phyloP scores from a whole-genome alignment of 1,140 invertebrate genomes.

The Caenorhabditis tropicalis region DNA sequence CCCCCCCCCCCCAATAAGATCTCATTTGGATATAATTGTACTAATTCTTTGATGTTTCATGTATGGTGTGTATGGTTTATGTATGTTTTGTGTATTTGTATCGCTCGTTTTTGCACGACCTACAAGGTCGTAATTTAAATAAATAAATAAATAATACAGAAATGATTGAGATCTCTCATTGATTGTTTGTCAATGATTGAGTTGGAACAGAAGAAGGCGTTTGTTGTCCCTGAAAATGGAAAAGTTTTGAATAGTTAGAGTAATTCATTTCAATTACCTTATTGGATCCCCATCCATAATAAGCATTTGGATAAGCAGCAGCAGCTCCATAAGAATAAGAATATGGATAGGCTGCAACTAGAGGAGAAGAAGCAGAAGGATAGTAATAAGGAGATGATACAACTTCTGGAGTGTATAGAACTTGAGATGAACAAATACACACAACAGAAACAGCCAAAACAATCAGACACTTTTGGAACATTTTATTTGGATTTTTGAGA shows the following conservation, averaged over 20 bases:
- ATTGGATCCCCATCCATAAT: slow-evolving; percentile 22
- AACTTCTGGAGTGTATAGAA: slow-evolving; percentile 14
- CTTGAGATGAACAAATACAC: background rate
- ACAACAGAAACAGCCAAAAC: background rate
- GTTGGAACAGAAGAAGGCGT: slow-evolving; percentile 2
- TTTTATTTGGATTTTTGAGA: background rate
- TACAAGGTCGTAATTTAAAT: no score
- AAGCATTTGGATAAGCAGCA: slow-evolving; percentile 29
- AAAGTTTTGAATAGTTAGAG: background rate
- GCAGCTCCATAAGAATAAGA: slow-evolving; percentile 13
- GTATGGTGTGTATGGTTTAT: no score
- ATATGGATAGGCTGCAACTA: slow-evolving; percentile 5
- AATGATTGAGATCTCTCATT: background rate
- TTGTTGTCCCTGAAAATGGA: background rate
- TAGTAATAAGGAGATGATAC: slow-evolving; percentile 12
- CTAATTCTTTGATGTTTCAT: no score
- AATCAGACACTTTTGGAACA: slow-evolving; percentile 8
- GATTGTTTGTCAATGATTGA: background rate
- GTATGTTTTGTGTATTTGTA: no score
- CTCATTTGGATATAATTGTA: no score
- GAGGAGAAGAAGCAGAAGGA: background rate
- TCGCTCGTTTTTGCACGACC: no score
- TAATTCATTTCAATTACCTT: background rate
- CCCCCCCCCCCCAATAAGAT: no score
- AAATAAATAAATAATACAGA: no score